Evolutionary conservation across 2,797 vertebrate species (phyloP).

Genomic region (Australoheros facetus): DNA sequence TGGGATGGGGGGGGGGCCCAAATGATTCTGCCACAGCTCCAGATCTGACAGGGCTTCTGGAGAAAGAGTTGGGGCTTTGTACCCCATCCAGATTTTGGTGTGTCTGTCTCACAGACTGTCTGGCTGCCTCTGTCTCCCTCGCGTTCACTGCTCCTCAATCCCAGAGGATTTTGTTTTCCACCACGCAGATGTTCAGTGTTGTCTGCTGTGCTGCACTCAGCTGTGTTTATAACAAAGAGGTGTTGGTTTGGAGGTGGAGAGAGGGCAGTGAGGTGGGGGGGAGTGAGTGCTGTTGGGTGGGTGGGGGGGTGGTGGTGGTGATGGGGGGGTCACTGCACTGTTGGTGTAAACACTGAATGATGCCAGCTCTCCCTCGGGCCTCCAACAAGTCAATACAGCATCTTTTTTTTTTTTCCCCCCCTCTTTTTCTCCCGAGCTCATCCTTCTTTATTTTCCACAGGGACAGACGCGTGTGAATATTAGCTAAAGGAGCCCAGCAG

Average conservation of each 20-base stretch:
- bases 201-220: constrained; percentile 69
- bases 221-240: constrained; percentile 79
- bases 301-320: too few relatives aligned
- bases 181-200: constrained; percentile 72
- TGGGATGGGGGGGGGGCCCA: constrained; percentile 1
- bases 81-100: constrained; percentile 55
- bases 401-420: background rate
- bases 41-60: constrained; percentile 59
- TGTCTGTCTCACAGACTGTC: constrained; percentile 54
- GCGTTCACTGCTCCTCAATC: constrained; percentile 46
- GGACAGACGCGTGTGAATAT: constrained; percentile 41
- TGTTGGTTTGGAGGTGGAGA: constrained; percentile 70
- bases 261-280: constrained; percentile 54
- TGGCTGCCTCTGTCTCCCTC: constrained; percentile 47
- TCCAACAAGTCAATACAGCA: constrained; percentile 49
- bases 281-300: background rate
- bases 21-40: constrained; percentile 44
- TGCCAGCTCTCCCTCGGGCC: constrained; percentile 67
- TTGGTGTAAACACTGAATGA: constrained; percentile 73
- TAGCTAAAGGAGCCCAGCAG: constrained; percentile 40
- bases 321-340: constrained; percentile 59
- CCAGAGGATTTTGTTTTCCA: constrained; percentile 70
- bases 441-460: constrained; percentile 37
- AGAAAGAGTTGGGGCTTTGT: constrained; percentile 58
- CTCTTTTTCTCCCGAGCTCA: constrained; percentile 12